These are phyloP conservation scores for Andrena marginata DNA, from an alignment of 2,888 invertebrate species.

Conservation along the genomic window DNA sequence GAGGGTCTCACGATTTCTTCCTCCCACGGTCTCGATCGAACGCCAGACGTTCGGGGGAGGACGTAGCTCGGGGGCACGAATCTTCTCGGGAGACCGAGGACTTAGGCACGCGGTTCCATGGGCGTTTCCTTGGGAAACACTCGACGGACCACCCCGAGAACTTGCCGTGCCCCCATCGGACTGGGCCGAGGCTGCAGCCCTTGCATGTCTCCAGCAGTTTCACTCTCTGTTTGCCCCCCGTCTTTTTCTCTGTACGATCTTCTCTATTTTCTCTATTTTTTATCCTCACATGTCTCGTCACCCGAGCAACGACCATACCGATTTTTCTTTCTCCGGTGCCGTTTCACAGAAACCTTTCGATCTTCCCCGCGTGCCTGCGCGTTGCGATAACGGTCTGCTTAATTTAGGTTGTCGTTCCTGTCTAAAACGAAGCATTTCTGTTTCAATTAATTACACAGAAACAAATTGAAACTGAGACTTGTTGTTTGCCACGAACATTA, in stretches of 20 bases:
- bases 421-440: too few species aligned
- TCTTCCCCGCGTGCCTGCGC: not conserved
- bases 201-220: slow-evolving; percentile 61
- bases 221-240: slow-evolving; percentile 31
- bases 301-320: slow-evolving; percentile 15
- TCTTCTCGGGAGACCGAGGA: slow-evolving; percentile 6
- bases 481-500: too few species aligned
- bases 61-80: slow-evolving; percentile 9
- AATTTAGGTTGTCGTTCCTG: not conserved
- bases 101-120: not conserved
- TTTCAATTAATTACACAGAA: too few species aligned
- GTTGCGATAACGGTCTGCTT: slow-evolving; percentile 6
- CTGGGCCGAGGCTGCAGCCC: slow-evolving; percentile 56
- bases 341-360: slow-evolving; percentile 2
- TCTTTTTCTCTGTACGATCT: slow-evolving; percentile 49
- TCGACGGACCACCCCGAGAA: slow-evolving; percentile 14
- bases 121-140: not conserved
- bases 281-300: slow-evolving; percentile 41
- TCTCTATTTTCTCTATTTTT: slow-evolving; percentile 53
- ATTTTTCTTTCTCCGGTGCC: slow-evolving; percentile 16
- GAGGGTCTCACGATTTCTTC: slow-evolving; percentile 35
- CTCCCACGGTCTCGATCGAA: slow-evolving; percentile 18
- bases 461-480: too few species aligned
- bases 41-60: slow-evolving; percentile 5
- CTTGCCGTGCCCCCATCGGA: slow-evolving; percentile 36